Evolutionary conservation across 2,888 invertebrate genomes (phyloP).

Genomic region (Linyphia triangularis): DNA sequence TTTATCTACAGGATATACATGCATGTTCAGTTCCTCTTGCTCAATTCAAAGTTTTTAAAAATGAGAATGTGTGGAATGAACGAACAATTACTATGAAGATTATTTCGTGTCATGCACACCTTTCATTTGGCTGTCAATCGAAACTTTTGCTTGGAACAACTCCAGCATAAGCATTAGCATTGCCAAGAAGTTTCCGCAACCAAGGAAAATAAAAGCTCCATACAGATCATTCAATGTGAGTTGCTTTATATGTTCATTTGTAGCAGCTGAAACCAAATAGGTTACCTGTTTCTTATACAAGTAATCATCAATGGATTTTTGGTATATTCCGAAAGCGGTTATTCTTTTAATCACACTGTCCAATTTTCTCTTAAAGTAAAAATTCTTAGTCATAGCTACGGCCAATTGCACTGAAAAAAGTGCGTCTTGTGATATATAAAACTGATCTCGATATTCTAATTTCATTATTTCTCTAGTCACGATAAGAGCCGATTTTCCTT

Average conservation of each 20-base stretch:
- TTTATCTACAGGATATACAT: too few relatives aligned
- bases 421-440: neutral
- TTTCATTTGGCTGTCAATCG: neutral
- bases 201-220: constrained; percentile 27
- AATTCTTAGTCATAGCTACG: neutral
- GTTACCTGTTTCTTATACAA: neutral
- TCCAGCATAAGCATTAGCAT: neutral
- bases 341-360: neutral
- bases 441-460: neutral
- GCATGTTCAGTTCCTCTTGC: too few relatives aligned
- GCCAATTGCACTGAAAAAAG: neutral
- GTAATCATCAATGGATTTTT: constrained; percentile 12
- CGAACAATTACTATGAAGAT: too few relatives aligned
- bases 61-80: too few relatives aligned
- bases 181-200: neutral
- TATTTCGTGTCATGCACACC: too few relatives aligned
- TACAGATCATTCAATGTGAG: constrained; percentile 5
- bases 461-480: neutral
- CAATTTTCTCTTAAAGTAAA: neutral
- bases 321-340: constrained; percentile 9
- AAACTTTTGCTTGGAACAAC: neutral
- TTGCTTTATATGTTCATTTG: neutral
- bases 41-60: too few relatives aligned
- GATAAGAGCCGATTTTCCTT: constrained; percentile 1
- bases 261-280: neutral